A percentile compares a stretch with the other conserved stretches of the same genome.
Conservation (phyloP, 2,888 invertebrate genomes). For the Rhamphomyia laevipes region DNA sequence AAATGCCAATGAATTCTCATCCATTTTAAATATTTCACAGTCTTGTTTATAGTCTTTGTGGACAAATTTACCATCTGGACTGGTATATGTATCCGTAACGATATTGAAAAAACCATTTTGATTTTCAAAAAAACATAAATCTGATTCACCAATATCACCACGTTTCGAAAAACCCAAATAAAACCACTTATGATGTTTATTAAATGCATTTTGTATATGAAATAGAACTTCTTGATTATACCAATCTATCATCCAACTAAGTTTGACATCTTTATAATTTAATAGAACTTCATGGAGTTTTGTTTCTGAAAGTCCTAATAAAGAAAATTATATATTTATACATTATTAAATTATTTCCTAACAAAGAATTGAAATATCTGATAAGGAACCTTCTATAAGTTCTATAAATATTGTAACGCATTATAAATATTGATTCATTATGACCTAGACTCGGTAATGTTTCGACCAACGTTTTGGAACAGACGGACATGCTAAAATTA, state of each 20-base stretch:
- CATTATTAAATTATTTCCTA: background rate
- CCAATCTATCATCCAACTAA: conserved; percentile 39
- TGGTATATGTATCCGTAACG: conserved; percentile 60
- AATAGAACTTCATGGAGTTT: conserved; percentile 34
- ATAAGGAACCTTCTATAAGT: too few species aligned
- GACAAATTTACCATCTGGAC: conserved; percentile 49
- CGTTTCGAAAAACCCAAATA: conserved; percentile 78
- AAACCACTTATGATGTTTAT: conserved; percentile 53
- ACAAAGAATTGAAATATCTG: too few species aligned
- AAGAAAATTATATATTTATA: background rate
- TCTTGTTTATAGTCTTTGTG: conserved; percentile 60
- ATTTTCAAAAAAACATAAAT: conserved; percentile 71
- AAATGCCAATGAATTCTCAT: conserved; percentile 60
- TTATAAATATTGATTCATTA: too few species aligned
- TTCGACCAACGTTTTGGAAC: too few species aligned
- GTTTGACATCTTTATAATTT: conserved; percentile 35
- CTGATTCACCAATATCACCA: conserved; percentile 59
- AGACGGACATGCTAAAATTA: too few species aligned
- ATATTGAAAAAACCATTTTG: conserved; percentile 37
- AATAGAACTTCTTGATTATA: conserved; percentile 38
- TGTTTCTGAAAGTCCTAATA: conserved; percentile 32
- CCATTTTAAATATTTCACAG: conserved; percentile 45
- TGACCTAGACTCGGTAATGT: too few species aligned
- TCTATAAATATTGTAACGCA: too few species aligned
- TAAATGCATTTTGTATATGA: conserved; percentile 36